Evolutionary conservation across 37 sponge, comb jelly and placozoan species (phyloP).

Genomic region (Ephydatia muelleri): DNA sequence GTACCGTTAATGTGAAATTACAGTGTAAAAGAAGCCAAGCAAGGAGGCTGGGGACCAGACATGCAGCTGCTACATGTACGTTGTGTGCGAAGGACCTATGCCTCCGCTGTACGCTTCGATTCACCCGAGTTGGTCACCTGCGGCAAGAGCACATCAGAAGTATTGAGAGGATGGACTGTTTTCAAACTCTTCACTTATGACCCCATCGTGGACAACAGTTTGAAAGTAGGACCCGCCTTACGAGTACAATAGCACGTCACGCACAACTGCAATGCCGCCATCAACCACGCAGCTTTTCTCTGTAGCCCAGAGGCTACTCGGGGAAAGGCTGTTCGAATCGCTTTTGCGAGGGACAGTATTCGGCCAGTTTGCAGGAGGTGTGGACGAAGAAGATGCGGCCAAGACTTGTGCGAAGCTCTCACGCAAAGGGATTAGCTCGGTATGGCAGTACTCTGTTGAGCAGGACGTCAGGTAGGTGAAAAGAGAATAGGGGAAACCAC

Average conservation of each 20-base stretch:
- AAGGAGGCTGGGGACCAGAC: no score
- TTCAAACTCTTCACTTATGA: constrained; percentile 61
- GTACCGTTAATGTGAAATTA: no score
- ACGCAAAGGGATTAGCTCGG: constrained; percentile 17
- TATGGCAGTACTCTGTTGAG: constrained; percentile 55
- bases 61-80: no score
- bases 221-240: constrained; percentile 30
- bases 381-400: constrained; percentile 15
- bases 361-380: constrained; percentile 76
- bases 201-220: constrained; percentile 37
- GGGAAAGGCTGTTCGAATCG: constrained; percentile 25
- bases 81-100: no score
- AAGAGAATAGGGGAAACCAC: neutral
- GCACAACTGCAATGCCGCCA: neutral
- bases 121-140: neutral
- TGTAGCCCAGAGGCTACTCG: constrained; percentile 38
- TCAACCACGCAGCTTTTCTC: constrained; percentile 26
- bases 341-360: constrained; percentile 44
- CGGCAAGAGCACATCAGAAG: constrained; percentile 15
- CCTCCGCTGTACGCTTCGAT: neutral
- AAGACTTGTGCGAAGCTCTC: constrained; percentile 14
- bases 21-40: no score
- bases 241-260: neutral
- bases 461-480: constrained; percentile 41
- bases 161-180: constrained; percentile 53